Base-by-base conservation (phyloP, 2,797 vertebrate species). In the Tenualosa thibaudeaui region DNA sequence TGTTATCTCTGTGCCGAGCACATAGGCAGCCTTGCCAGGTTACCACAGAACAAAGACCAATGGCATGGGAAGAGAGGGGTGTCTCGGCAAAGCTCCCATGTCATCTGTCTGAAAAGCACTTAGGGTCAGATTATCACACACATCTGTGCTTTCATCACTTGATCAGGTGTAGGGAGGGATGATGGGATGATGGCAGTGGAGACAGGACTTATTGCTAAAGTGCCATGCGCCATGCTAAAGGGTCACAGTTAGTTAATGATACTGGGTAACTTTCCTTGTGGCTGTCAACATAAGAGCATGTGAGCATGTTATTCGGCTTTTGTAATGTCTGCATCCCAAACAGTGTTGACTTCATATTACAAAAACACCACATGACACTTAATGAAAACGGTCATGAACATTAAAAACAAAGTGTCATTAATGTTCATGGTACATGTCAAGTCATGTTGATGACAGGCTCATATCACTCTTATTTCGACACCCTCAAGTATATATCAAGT, bases 1-100 rank as follows among this genome's bases (percentile, higher is more conserved):
- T 31, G 31, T 31, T 31, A 31, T 31, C 37, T 54, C 19, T n/a
- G 43, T 50, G 13, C 46, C 58, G 71, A 24, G 40, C 26, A 68
- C 37, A 84, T 50, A 71, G 81, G 81, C 81, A 51, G 71, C 4
- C 4, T 22, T 43, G 37, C 37, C 68, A 75, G 68, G 68, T 75
- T 37, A 88, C 22, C 15, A 31, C 53, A 82, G 56, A 68, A 50
- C 83, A 43, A 40, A 40, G 15, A 15, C 37, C 68, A 8, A 3
- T 0, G 31, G 37, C 13, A 15, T 8, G 37, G 37, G 37, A 17
- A 31, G 5, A 19, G 15, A 37, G 68, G 68, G 68, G 3, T 2
- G 68, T 12, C 65, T 37, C 26, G 0, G 15, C 37, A 71, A 71
- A 71, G 46, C 50, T 37, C 31, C 31, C 5, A 7, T 19, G 68